phyloP scores from a whole-genome alignment of 2,113 vertebrate species.

The Carassius auratus region DNA sequence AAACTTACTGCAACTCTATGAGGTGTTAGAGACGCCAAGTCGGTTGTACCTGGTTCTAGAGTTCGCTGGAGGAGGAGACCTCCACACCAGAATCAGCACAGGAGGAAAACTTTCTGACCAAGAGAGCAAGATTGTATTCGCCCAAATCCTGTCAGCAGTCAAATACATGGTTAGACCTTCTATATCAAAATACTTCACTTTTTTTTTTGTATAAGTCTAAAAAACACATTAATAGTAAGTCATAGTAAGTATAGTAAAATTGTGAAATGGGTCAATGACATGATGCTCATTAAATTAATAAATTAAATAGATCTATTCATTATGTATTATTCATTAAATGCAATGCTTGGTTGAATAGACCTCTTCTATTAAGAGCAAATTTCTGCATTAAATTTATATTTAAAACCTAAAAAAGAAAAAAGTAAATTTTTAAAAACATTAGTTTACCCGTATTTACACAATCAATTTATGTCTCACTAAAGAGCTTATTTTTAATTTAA shows the following conservation, averaged over 20 bases:
- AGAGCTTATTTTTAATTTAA: background rate
- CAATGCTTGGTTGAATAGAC: background rate
- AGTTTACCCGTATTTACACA: background rate
- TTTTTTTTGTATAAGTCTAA: background rate
- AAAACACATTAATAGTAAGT: background rate
- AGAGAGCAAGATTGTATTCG: constrained; percentile 86
- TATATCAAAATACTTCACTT: too few relatives aligned
- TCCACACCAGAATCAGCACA: constrained; percentile 84
- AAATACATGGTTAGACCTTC: constrained; percentile 86
- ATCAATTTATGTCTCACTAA: background rate
- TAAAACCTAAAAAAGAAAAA: background rate
- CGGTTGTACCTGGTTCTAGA: constrained; percentile 92
- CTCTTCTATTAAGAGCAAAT: background rate
- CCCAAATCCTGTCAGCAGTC: constrained; percentile 92
- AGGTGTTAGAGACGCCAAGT: constrained; percentile 90
- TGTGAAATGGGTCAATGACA: background rate
- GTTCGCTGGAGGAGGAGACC: constrained; percentile 91
- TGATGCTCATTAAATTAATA: background rate
- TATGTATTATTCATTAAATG: too few relatives aligned
- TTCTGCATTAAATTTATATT: background rate
- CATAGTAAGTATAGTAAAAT: background rate
- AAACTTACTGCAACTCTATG: constrained; percentile 90
- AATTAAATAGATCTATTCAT: background rate
- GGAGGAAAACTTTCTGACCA: constrained; percentile 85
- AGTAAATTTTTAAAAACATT: background rate